Evolutionary conservation across 2,113 vertebrate species (phyloP).

Genomic region (Rhinopithecus roxellana): DNA sequence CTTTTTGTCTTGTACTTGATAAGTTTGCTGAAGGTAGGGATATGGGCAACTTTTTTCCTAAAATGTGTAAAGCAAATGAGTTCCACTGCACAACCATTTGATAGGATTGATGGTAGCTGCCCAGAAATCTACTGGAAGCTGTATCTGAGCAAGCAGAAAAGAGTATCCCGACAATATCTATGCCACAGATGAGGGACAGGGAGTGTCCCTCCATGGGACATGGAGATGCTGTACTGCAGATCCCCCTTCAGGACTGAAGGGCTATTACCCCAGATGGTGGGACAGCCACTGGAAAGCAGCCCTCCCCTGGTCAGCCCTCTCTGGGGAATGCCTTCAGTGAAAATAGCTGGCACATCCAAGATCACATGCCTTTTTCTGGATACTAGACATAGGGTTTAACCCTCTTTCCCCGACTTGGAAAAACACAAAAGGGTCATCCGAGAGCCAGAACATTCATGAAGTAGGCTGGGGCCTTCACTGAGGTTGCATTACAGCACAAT

Average conservation of each 20-base stretch:
- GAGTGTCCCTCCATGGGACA: too few species aligned
- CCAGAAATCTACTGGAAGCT: neutral
- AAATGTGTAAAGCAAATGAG: neutral
- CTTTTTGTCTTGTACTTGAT: neutral
- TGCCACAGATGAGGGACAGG: fast-evolving
- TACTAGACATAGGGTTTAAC: neutral
- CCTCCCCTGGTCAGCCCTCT: neutral
- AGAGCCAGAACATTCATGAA: neutral
- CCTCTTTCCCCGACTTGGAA: neutral
- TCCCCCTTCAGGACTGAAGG: neutral
- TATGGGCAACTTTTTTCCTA: neutral
- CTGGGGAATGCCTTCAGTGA: neutral
- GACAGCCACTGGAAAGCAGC: neutral
- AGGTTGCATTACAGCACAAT: neutral
- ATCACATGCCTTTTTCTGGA: neutral
- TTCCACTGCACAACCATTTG: neutral
- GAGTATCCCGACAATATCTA: neutral
- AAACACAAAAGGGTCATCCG: neutral
- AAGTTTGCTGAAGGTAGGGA: neutral
- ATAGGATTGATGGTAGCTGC: neutral
- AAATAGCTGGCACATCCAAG: neutral
- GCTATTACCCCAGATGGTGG: neutral
- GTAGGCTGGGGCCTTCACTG: neutral
- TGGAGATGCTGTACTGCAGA: neutral
- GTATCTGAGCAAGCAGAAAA: neutral